Conservation (phyloP, 2,797 vertebrate species). For the Epinephelus malabaricus region DNA sequence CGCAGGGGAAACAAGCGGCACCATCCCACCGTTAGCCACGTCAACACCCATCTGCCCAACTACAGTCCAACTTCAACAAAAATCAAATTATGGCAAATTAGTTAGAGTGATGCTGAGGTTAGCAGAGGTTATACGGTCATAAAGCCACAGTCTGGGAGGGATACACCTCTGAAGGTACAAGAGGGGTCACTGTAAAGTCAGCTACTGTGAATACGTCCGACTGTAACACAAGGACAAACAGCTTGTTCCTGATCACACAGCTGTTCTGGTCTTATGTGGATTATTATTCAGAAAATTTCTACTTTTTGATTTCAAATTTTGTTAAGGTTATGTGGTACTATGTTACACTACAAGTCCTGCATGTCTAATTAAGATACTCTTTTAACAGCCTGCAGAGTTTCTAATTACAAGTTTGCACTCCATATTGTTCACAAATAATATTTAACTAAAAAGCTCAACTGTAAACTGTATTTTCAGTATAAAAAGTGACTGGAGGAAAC, state of each 20-base stretch:
- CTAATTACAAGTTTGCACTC: neutral
- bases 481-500: neutral
- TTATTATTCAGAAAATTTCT: neutral
- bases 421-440: neutral
- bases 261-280: neutral
- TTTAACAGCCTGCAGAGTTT: neutral
- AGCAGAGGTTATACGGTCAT: constrained; percentile 36
- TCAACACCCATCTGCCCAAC: constrained; percentile 55
- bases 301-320: neutral
- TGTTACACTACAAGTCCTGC: neutral
- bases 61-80: constrained; percentile 33
- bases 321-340: neutral
- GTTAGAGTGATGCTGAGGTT: constrained; percentile 45
- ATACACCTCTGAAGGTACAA: neutral
- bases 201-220: neutral
- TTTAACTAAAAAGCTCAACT: neutral
- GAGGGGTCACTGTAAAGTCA: neutral
- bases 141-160: constrained; percentile 58
- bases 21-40: constrained; percentile 48
- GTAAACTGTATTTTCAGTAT: neutral
- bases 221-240: neutral
- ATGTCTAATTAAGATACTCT: neutral
- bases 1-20: constrained; percentile 57
- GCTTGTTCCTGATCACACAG: neutral
- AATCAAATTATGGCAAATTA: neutral